Percentiles rank a stretch among this genome's conserved stretches.
phyloP scores from a whole-genome alignment of 1,140 invertebrate species.

The Venturia canescens region DNA sequence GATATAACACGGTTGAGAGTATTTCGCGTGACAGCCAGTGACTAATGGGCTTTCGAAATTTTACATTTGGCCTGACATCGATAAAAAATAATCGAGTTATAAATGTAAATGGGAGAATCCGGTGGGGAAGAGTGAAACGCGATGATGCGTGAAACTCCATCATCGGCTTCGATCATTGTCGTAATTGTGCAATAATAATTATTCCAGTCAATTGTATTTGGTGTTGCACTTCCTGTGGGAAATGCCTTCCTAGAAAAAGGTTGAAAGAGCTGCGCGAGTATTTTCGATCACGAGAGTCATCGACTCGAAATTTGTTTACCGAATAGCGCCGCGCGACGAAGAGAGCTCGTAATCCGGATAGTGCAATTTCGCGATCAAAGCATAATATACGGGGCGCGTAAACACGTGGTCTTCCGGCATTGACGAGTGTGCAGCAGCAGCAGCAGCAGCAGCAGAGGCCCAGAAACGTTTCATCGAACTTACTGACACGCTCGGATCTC shows the following conservation, averaged over 20 bases:
- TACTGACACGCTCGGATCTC: not conserved
- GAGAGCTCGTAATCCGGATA: not conserved
- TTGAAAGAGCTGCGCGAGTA: not conserved
- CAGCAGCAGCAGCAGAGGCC: not conserved
- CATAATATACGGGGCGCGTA: not conserved
- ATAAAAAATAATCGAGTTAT: no score
- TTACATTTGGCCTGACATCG: not conserved
- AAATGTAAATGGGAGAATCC: no score
- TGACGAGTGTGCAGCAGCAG: not conserved
- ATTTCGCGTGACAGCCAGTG: slow-evolving; percentile 7
- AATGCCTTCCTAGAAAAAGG: not conserved
- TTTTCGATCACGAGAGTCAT: slow-evolving; percentile 6
- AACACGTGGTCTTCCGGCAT: slow-evolving; percentile 10
- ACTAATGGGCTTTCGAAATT: not conserved
- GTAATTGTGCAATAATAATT: no score
- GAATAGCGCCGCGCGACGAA: not conserved
- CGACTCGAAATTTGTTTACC: slow-evolving; percentile 14
- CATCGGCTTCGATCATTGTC: no score
- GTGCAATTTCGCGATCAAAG: slow-evolving; percentile 1
- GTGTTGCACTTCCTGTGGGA: no score
- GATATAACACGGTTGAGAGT: not conserved
- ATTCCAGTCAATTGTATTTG: no score
- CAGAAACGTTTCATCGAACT: not conserved
- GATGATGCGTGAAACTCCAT: no score
- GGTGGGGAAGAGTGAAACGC: no score